Conservation (phyloP, 35 echinoderm and acorn worm species). For the Eucidaris tribuloides region DNA sequence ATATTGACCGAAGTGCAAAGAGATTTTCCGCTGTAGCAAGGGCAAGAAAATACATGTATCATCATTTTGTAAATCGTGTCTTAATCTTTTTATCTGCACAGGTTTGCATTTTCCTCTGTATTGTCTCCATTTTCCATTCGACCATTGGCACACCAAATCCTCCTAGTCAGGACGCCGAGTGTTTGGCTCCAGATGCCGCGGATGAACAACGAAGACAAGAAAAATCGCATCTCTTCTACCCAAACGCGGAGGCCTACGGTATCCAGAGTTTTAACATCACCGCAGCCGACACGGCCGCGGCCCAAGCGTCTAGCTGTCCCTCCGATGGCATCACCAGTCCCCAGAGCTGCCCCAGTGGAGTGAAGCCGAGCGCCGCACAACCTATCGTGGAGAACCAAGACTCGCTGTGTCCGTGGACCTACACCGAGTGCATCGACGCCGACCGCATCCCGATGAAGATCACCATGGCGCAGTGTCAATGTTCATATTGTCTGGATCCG, state of each 20-base stretch:
- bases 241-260: not conserved
- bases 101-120: too few species aligned
- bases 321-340: constrained; percentile 1
- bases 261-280: constrained; percentile 1
- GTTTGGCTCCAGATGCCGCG: not conserved
- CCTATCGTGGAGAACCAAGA: not conserved
- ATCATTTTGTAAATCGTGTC: too few species aligned
- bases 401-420: not conserved
- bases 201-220: not conserved
- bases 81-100: too few species aligned
- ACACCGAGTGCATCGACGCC: constrained; percentile 7
- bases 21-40: too few species aligned
- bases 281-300: not conserved
- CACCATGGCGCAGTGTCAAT: constrained; percentile 21
- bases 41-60: too few species aligned
- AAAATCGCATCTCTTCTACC: not conserved
- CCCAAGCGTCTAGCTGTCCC: not conserved
- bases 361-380: not conserved
- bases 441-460: constrained; percentile 13
- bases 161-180: too few species aligned
- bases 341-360: not conserved
- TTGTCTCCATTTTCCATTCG: too few species aligned
- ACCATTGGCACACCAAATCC: too few species aligned
- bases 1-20: too few species aligned
- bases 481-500: constrained; percentile 8